Percentiles rank a stretch among this genome's conserved stretches.
Conservation (phyloP, 2,113 vertebrate genomes). For the Pipa parva region DNA sequence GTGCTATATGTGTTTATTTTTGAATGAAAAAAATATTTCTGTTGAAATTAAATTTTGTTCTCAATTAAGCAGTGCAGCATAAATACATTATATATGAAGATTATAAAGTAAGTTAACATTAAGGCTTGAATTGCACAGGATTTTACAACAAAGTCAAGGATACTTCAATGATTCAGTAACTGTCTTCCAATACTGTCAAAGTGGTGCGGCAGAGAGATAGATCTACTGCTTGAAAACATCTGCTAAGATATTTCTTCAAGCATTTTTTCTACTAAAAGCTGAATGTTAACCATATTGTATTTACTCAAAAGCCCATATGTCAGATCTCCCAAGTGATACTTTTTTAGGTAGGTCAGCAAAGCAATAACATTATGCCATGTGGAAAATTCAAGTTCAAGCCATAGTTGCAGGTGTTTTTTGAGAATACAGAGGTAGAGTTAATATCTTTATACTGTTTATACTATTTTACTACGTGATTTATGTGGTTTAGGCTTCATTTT, state of each 20-base stretch:
- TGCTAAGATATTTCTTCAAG: constrained; percentile 22
- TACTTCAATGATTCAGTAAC: constrained; percentile 46
- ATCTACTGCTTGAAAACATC: constrained; percentile 42
- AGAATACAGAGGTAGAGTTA: background rate
- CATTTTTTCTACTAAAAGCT: constrained; percentile 37
- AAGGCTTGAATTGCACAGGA: constrained; percentile 48
- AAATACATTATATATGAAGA: constrained; percentile 66
- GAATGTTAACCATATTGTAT: constrained; percentile 43
- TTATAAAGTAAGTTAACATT: constrained; percentile 54
- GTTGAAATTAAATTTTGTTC: constrained; percentile 57
- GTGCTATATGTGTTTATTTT: too few species aligned
- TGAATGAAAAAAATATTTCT: constrained; percentile 47
- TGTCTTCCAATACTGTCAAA: constrained; percentile 46
- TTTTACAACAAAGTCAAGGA: constrained; percentile 47
- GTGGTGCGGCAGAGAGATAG: constrained; percentile 42
- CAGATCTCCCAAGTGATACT: constrained; percentile 36
- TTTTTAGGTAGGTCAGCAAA: constrained; percentile 40
- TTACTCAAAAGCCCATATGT: constrained; percentile 41
- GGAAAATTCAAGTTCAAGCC: constrained; percentile 23
- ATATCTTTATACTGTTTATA: too few species aligned
- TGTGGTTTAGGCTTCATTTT: too few species aligned
- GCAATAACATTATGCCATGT: constrained; percentile 25
- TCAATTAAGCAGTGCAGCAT: constrained; percentile 60
- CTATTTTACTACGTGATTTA: too few species aligned
- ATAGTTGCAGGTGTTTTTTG: too few species aligned